Conservation (phyloP, 1,140 invertebrate genomes). For the Drosophila sp. region DNA sequence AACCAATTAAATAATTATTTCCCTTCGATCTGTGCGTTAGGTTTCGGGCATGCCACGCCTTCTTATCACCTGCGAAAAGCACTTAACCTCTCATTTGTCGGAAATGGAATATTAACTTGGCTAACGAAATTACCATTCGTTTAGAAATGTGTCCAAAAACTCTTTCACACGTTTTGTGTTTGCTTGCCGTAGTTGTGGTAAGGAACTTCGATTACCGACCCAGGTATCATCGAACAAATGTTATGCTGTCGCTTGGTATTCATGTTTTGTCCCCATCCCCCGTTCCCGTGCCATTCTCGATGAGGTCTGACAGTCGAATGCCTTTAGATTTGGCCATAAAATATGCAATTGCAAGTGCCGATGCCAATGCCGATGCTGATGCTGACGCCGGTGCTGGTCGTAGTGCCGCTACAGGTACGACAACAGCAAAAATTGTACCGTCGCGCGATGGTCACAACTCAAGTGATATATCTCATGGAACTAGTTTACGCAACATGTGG, state of each 20-base stretch:
- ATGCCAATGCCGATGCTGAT: background rate
- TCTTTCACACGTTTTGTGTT: background rate
- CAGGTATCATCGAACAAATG: constrained; percentile 7
- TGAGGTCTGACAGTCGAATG: constrained; percentile 15
- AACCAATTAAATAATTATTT: too few relatives aligned
- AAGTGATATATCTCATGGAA: constrained; percentile 78
- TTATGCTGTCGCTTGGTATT: constrained; percentile 13
- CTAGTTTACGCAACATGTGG: constrained; percentile 81
- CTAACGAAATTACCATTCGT: background rate
- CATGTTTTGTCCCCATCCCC: constrained; percentile 4
- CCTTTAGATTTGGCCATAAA: constrained; percentile 18
- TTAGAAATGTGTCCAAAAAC: constrained; percentile 6
- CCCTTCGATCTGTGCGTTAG: too few relatives aligned
- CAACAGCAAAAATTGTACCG: constrained; percentile 8
- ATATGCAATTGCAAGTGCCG: constrained; percentile 23
- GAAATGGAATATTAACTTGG: background rate
- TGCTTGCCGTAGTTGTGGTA: background rate
- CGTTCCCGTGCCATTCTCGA: background rate
- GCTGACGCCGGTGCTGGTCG: background rate
- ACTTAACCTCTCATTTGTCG: background rate
- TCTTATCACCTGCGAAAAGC: too few relatives aligned
- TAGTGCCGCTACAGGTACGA: constrained; percentile 1
- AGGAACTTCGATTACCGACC: constrained; percentile 12
- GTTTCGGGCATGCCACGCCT: too few relatives aligned
- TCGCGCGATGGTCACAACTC: constrained; percentile 37